Evolutionary conservation across 2,797 vertebrate species (phyloP).

Genomic region (Sebastes hubbsi): DNA sequence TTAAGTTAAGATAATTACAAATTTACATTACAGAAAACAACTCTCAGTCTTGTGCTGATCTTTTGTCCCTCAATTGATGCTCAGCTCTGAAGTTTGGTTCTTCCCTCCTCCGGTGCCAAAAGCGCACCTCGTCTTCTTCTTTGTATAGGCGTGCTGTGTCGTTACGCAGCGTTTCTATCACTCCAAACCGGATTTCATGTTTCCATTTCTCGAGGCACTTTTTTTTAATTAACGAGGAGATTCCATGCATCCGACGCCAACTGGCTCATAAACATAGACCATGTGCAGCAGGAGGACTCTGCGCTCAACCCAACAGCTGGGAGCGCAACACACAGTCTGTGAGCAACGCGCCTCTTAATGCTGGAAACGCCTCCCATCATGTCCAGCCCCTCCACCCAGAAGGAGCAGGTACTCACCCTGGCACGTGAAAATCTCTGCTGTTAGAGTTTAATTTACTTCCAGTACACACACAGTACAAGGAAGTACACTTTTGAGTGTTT

Average conservation of each 20-base stretch:
- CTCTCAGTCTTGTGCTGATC: neutral
- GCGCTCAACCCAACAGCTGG: conserved; percentile 6
- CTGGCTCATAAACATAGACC: too few species aligned
- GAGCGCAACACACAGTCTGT: conserved; percentile 7
- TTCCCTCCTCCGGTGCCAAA: conserved; percentile 29
- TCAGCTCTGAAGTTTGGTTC: conserved; percentile 23
- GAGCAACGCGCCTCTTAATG: neutral
- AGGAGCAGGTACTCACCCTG: conserved; percentile 36
- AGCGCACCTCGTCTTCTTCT: conserved; percentile 21
- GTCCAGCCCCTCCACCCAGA: conserved; percentile 1
- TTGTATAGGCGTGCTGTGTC: neutral
- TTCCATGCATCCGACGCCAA: neutral
- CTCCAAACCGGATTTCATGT: neutral
- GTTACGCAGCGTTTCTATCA: conserved; percentile 10
- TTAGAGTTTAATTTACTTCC: neutral
- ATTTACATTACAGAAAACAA: neutral
- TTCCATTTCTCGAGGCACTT: neutral
- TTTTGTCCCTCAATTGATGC: neutral
- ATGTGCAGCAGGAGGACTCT: neutral
- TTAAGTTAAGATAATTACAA: neutral
- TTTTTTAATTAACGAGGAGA: neutral
- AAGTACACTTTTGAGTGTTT: neutral
- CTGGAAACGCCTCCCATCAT: conserved; percentile 40
- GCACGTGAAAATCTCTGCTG: neutral
- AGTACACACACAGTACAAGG: neutral